Evolutionary conservation across 2,113 vertebrate species (phyloP), one percentile per base, ranked within the genome.

Genomic region (Pyrgilauda ruficollis): DNA sequence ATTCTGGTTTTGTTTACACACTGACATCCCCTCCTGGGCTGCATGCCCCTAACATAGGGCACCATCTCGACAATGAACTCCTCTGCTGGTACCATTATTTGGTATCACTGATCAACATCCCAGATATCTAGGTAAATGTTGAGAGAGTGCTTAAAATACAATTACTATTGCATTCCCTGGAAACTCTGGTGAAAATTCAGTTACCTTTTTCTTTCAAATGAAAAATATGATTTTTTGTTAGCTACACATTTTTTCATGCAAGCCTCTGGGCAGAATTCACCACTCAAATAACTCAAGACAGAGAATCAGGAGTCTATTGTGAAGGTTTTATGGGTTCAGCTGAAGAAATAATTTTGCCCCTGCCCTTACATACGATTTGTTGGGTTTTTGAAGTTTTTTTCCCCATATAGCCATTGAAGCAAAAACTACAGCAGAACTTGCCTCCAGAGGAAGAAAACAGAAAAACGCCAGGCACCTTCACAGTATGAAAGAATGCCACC

Each of bases 341-440:
- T 89, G 41, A 89, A 87, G 80, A 82, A 41, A 85, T 30, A 81
- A 89, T 87, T 93, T 87, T 92, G 68, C 80, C 68, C 90, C 72
- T 68, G 20, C 50, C 44, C 31, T 87, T 73, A 87, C 74, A 84
- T 47, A 89, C 1, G 10, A 47, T 86, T 78, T 62, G 26, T 5
- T 73, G 5, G 1, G 8, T 56, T 44, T 37, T 19, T 6, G 47
- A 67, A 33, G 8, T 13, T 39, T 79, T 62, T 39, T 10, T 41
- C 41, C 19, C 7, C 4, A 4, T 6, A 30, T 20, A 94, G 50
- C 10, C 30, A 63, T 24, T 86, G 63, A 90, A 78, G 72, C 0
- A 0, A 73, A 90, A 95, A 87, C 47, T 49, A 31, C 47, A 81
- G 30, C 5, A 52, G 52, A 91, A 92, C 61, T 84, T 84, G 73